These are phyloP conservation scores for Corapipo altera DNA, from an alignment of 2,113 vertebrate species.

Conservation along the genomic window DNA sequence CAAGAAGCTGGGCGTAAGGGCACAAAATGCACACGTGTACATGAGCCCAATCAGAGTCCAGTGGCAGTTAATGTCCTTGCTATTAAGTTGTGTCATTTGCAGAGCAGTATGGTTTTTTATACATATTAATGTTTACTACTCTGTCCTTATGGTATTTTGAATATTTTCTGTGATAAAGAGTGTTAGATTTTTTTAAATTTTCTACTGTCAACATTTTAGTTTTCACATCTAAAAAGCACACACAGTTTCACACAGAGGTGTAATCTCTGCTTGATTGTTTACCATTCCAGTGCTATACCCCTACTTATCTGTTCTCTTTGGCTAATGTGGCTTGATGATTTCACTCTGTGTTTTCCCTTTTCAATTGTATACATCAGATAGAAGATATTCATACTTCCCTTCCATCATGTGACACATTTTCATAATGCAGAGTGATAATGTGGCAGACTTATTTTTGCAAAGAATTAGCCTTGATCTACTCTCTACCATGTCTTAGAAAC, in stretches of 20 bases:
- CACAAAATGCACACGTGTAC: not conserved
- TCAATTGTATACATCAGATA: slow-evolving; percentile 18
- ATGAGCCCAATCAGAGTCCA: not conserved
- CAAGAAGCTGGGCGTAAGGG: not conserved
- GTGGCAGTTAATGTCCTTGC: not conserved
- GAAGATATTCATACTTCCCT: slow-evolving; percentile 24
- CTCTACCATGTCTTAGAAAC: not conserved
- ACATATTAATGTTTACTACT: not conserved
- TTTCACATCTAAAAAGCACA: not conserved
- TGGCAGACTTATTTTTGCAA: not conserved
- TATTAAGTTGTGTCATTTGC: not conserved
- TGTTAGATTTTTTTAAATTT: not conserved
- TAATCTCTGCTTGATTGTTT: slow-evolving; percentile 8
- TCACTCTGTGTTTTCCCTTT: slow-evolving; percentile 49
- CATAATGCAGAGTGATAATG: not conserved
- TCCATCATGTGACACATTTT: not conserved
- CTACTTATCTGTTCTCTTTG: slow-evolving; percentile 47
- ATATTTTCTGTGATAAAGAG: not conserved
- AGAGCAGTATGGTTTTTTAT: not conserved
- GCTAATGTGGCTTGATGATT: slow-evolving; percentile 52
- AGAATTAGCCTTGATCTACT: not conserved
- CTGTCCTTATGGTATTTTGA: not conserved
- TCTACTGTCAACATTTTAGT: not conserved
- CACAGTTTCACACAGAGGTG: not conserved
- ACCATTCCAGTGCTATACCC: not conserved